phyloP scores from a whole-genome alignment of 1,140 invertebrate species.

The Ceratina calcarata region DNA sequence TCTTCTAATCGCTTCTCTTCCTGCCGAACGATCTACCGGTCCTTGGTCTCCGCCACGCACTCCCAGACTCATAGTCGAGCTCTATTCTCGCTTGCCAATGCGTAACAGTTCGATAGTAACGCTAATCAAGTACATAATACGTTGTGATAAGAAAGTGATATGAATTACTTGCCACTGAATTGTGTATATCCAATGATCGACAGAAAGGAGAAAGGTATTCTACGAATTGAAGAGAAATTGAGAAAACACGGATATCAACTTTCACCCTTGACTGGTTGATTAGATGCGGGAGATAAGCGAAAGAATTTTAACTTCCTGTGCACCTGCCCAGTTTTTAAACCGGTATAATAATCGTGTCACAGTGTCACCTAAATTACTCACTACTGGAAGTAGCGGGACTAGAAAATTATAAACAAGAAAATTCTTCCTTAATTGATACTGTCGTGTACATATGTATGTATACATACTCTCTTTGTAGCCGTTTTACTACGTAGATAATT shows the following conservation, averaged over 20 bases:
- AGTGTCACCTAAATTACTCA: not conserved
- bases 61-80: slow-evolving; percentile 12
- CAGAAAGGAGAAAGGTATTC: too few relatives aligned
- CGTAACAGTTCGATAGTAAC: too few relatives aligned
- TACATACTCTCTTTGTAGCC: not conserved
- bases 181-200: too few relatives aligned
- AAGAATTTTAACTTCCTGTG: not conserved
- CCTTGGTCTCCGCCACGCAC: slow-evolving; percentile 57
- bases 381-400: not conserved
- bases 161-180: too few relatives aligned
- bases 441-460: too few relatives aligned
- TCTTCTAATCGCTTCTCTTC: slow-evolving; percentile 66
- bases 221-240: too few relatives aligned
- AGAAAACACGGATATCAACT: not conserved
- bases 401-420: not conserved
- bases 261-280: not conserved
- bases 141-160: too few relatives aligned
- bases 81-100: slow-evolving; percentile 1
- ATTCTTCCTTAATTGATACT: not conserved
- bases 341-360: not conserved
- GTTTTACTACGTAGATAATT: not conserved
- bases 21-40: slow-evolving; percentile 58
- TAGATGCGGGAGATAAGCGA: not conserved
- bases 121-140: too few relatives aligned
- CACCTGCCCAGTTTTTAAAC: not conserved